These are phyloP conservation scores for Arizona elegans DNA, from an alignment of 2,113 vertebrate genomes.

Conservation along the genomic window DNA sequence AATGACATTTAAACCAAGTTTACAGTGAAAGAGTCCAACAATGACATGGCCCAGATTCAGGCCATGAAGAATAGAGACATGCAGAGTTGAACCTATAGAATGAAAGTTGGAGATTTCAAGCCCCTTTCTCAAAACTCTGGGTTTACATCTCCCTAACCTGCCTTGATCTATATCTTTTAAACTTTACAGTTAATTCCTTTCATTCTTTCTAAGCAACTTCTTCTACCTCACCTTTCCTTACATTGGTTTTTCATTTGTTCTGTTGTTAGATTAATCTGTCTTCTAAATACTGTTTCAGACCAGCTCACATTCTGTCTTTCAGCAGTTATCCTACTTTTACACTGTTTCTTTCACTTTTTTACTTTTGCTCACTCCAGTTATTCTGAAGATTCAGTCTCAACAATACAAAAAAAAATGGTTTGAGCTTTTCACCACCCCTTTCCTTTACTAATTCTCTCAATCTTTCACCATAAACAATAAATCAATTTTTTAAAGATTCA, in stretches of 20 bases:
- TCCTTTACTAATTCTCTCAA: background rate
- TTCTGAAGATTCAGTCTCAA: background rate
- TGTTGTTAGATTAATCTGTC: background rate
- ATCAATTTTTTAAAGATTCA: background rate
- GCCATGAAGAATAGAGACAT: background rate
- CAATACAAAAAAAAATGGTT: background rate
- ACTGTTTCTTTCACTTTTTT: background rate
- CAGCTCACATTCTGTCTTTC: background rate
- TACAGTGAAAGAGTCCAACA: background rate
- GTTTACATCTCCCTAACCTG: background rate
- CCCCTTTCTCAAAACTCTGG: background rate
- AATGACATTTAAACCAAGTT: background rate
- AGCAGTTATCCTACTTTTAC: background rate
- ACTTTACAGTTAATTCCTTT: background rate
- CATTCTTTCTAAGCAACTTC: background rate
- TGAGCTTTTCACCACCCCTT: background rate
- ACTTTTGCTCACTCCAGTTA: background rate
- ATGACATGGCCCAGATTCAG: background rate
- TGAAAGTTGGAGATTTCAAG: background rate
- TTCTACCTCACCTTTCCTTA: background rate
- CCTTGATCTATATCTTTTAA: background rate
- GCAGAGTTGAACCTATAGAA: background rate
- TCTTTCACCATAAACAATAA: background rate
- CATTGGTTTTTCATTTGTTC: background rate
- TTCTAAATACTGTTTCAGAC: background rate